Evolutionary conservation across 1,140 invertebrate genomes (phyloP).

Genomic region (Brachionus manjavacas): DNA sequence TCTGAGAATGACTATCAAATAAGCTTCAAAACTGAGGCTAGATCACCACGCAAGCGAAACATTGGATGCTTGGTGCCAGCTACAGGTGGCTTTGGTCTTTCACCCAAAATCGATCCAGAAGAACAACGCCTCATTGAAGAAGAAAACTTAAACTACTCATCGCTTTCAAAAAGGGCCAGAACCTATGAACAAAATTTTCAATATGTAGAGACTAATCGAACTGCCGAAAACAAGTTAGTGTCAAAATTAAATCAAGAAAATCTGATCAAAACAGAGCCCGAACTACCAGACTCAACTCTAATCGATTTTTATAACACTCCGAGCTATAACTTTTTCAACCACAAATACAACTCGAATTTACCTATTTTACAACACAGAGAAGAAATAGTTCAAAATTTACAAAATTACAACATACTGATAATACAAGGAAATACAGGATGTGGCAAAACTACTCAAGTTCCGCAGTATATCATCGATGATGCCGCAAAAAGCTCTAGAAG

Average conservation of each 20-base stretch:
- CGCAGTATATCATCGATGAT: conserved; percentile 56
- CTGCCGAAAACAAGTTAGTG: no score
- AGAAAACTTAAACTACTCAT: not conserved
- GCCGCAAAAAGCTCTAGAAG: conserved; percentile 45
- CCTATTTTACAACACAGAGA: not conserved
- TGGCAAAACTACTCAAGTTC: conserved; percentile 56
- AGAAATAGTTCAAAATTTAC: not conserved
- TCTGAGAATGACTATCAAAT: not conserved
- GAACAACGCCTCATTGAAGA: not conserved
- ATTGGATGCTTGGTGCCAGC: not conserved
- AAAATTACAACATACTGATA: not conserved
- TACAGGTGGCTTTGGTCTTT: not conserved
- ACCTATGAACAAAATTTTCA: conserved; percentile 21
- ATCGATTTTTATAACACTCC: not conserved
- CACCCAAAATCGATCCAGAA: not conserved
- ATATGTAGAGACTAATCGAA: not conserved
- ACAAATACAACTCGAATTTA: not conserved
- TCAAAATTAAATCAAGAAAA: not conserved
- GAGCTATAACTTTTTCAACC: conserved; percentile 7
- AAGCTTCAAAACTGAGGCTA: not conserved
- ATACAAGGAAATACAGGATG: conserved; percentile 61
- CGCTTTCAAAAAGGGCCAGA: not conserved
- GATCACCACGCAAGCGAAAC: not conserved
- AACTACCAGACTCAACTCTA: not conserved
- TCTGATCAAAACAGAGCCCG: not conserved